Percentiles rank a stretch among this genome's conserved stretches.
Evolutionary conservation across 2,888 invertebrate species (phyloP).

Genomic region (Spilarctia lutea): DNA sequence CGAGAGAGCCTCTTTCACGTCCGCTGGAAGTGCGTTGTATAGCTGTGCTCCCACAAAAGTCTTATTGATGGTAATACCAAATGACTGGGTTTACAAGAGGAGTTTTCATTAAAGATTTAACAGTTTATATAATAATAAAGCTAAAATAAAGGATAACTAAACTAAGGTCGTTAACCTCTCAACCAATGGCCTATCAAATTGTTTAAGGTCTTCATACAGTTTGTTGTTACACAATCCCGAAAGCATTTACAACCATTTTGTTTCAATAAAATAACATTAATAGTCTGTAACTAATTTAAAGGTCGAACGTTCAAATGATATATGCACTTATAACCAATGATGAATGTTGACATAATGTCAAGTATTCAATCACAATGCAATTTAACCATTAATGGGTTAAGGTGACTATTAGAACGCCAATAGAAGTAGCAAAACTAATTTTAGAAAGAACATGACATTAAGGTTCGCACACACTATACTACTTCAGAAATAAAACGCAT

Average conservation of each 20-base stretch:
- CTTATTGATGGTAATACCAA: no score
- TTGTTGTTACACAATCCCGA: neutral
- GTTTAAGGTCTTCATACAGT: neutral
- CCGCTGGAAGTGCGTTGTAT: no score
- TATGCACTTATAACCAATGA: constrained; percentile 23
- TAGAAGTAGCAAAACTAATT: constrained; percentile 33
- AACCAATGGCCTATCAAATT: no score
- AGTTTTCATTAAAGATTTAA: no score
- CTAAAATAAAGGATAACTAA: no score
- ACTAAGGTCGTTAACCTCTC: no score
- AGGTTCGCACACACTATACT: neutral
- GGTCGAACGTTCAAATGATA: constrained; percentile 31
- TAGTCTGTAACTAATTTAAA: constrained; percentile 35
- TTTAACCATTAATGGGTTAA: constrained; percentile 47
- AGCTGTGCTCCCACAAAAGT: no score
- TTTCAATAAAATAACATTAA: constrained; percentile 21
- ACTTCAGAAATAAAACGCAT: neutral
- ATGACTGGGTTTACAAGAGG: no score
- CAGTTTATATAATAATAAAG: no score
- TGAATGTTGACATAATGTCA: constrained; percentile 46
- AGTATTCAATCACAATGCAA: constrained; percentile 46
- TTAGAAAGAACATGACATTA: constrained; percentile 18
- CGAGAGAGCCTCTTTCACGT: no score
- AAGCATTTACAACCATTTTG: constrained; percentile 10
- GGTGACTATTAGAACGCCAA: constrained; percentile 45